Percentiles rank a stretch among this genome's conserved stretches.
These are phyloP conservation scores for Cosmia pyralina DNA, from an alignment of 2,888 invertebrate species.

Conservation along the genomic window DNA sequence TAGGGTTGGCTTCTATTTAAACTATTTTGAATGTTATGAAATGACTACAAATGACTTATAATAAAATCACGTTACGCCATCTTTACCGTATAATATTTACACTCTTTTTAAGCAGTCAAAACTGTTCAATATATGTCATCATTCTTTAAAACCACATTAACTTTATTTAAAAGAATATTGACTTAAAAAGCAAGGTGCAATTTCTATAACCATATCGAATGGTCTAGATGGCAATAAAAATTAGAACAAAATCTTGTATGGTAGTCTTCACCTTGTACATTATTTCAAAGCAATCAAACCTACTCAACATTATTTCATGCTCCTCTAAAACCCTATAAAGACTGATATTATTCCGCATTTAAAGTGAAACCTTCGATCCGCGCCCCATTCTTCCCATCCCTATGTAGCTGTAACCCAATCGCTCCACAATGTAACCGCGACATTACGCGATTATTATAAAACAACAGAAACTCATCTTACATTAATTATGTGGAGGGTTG, in stretches of 20 bases:
- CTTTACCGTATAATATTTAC: not conserved
- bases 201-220: too few species aligned
- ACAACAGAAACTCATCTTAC: slow-evolving; percentile 76
- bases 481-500: slow-evolving; percentile 77
- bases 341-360: not conserved
- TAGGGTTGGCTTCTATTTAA: not conserved
- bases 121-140: not conserved
- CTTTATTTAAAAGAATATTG: too few species aligned
- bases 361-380: slow-evolving; percentile 11
- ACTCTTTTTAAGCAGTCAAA: not conserved
- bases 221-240: too few species aligned
- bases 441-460: slow-evolving; percentile 78
- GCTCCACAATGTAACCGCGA: slow-evolving; percentile 72
- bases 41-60: not conserved
- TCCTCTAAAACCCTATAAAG: not conserved
- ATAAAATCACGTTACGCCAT: not conserved
- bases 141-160: not conserved
- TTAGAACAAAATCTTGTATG: not conserved
- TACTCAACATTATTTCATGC: not conserved
- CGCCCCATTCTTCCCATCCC: slow-evolving; percentile 39
- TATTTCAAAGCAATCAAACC: too few species aligned
- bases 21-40: not conserved
- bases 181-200: too few species aligned
- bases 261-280: not conserved
- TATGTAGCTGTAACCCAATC: slow-evolving; percentile 71